These are phyloP conservation scores for Acanthurus leucopareius DNA, from an alignment of 2,797 vertebrate species.

Conservation along the genomic window DNA sequence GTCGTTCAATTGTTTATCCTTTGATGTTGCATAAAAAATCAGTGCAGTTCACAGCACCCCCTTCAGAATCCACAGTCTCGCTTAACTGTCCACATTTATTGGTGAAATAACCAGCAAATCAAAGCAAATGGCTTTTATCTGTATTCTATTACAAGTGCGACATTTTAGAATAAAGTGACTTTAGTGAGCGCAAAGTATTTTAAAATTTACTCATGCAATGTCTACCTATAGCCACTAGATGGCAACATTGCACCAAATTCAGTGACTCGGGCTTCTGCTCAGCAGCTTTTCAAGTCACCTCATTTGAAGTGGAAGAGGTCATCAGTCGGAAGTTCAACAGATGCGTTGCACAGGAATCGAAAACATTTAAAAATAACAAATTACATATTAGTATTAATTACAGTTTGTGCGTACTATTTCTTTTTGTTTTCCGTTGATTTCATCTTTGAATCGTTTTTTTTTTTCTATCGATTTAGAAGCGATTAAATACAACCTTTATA, in stretches of 20 bases:
- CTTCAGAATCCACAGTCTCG: conserved; percentile 29
- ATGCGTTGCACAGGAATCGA: not conserved
- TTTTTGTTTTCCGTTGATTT: not conserved
- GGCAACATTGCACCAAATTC: conserved; percentile 61
- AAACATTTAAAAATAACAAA: too few species aligned
- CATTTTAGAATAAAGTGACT: conserved; percentile 14
- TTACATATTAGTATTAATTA: not conserved
- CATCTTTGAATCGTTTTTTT: not conserved
- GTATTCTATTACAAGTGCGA: conserved; percentile 25
- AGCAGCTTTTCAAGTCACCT: conserved; percentile 1
- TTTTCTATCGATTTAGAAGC: not conserved
- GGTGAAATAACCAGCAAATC: conserved; percentile 29
- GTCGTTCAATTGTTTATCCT: conserved; percentile 21
- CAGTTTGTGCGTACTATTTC: too few species aligned
- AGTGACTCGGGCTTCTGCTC: not conserved
- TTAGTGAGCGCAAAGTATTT: not conserved
- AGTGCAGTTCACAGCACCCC: conserved; percentile 34
- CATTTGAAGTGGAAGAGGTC: conserved; percentile 34
- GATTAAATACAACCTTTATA: not conserved
- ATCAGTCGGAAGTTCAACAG: not conserved
- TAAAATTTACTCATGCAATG: not conserved
- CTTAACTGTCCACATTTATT: conserved; percentile 54
- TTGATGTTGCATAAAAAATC: conserved; percentile 4
- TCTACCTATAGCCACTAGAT: conserved; percentile 53
- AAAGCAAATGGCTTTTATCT: conserved; percentile 55